These are phyloP conservation scores for Atherix ibis DNA, from an alignment of 2,888 invertebrate genomes.

Conservation along the genomic window DNA sequence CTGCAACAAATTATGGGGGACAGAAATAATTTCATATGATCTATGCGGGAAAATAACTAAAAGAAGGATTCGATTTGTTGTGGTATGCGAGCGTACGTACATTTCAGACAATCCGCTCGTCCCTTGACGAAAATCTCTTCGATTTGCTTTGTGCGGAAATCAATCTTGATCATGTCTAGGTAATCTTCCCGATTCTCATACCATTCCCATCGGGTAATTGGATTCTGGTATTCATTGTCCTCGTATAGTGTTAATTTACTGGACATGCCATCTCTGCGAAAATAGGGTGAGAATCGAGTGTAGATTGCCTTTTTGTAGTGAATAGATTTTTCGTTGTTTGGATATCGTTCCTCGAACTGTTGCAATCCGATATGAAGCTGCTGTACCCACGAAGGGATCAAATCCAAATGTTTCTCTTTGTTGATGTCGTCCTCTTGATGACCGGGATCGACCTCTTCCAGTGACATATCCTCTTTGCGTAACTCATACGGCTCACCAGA, in stretches of 20 bases:
- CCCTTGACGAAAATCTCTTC: constrained; percentile 49
- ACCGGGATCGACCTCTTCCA: constrained; percentile 36
- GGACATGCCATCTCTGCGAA: constrained; percentile 47
- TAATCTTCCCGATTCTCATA: constrained; percentile 51
- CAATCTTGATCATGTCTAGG: constrained; percentile 38
- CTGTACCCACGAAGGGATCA: constrained; percentile 59
- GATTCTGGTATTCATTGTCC: constrained; percentile 20
- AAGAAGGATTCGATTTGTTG: no score
- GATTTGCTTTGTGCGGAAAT: constrained; percentile 36
- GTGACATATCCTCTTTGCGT: constrained; percentile 20
- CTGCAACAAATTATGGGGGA: constrained; percentile 12
- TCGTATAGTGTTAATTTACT: constrained; percentile 21
- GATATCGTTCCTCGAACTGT: constrained; percentile 55
- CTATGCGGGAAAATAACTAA: not conserved
- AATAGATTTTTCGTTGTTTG: constrained; percentile 48
- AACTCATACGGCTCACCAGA: constrained; percentile 47
- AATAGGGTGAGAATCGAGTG: constrained; percentile 65
- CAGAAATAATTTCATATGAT: constrained; percentile 1
- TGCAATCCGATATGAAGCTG: constrained; percentile 40
- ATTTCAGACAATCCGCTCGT: constrained; percentile 49
- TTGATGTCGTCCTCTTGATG: constrained; percentile 32
- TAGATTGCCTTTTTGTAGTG: constrained; percentile 58
- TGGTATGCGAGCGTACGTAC: constrained; percentile 36
- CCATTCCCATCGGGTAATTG: constrained; percentile 39
- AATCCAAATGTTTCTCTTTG: constrained; percentile 56